These are phyloP conservation scores for Lepidurus packardi DNA, from an alignment of 1,140 invertebrate species.

Conservation along the genomic window DNA sequence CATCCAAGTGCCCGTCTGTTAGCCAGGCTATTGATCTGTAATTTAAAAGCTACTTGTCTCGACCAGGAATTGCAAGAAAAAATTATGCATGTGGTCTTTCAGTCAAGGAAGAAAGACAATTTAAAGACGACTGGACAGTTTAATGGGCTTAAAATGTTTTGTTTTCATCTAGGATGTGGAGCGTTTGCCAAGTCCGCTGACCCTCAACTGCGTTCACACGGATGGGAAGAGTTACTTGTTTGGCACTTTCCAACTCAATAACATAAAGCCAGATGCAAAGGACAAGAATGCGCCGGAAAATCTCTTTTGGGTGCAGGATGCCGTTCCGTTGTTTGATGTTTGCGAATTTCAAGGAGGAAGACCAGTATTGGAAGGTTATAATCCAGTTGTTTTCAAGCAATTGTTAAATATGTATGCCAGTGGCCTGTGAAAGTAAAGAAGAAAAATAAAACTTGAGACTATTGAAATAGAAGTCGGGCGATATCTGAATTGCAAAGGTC, in stretches of 20 bases:
- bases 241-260: slow-evolving; percentile 74
- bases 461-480: slow-evolving; percentile 3
- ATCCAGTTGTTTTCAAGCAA: slow-evolving; percentile 67
- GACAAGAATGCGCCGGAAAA: slow-evolving; percentile 57
- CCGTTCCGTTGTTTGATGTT: slow-evolving; percentile 59
- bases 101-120: neutral
- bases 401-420: slow-evolving; percentile 71
- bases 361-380: slow-evolving; percentile 64
- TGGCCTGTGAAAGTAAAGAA: slow-evolving; percentile 38
- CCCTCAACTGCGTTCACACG: slow-evolving; percentile 70
- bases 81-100: neutral
- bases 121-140: neutral
- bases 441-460: neutral
- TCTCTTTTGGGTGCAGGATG: slow-evolving; percentile 65
- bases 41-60: slow-evolving; percentile 7
- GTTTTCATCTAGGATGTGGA: slow-evolving; percentile 54
- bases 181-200: slow-evolving; percentile 66
- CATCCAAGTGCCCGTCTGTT: slow-evolving; percentile 2
- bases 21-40: neutral
- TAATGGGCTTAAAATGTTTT: slow-evolving; percentile 28
- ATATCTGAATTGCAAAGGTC: neutral
- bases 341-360: slow-evolving; percentile 57
- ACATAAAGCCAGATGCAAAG: slow-evolving; percentile 41
- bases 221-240: slow-evolving; percentile 70
- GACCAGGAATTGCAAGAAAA: neutral